Conservation (phyloP, 1,140 invertebrate species). For the Heliconius himera region DNA sequence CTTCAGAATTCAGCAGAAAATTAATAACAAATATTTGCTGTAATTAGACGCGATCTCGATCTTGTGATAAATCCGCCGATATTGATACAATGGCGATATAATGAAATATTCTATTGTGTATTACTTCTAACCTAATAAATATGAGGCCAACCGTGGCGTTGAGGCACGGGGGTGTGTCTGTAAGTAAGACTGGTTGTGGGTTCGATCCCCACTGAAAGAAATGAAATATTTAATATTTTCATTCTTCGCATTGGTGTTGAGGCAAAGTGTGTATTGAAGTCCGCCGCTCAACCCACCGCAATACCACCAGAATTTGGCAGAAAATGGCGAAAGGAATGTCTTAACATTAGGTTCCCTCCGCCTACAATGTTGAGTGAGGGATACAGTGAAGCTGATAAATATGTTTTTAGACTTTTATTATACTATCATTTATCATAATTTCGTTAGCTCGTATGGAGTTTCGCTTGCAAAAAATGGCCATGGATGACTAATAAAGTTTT, state of each 20-base stretch:
- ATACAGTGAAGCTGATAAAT: too few species aligned
- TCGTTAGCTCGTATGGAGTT: neutral
- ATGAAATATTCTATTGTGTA: neutral
- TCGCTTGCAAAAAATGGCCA: neutral
- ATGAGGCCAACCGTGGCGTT: too few species aligned
- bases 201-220: too few species aligned
- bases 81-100: neutral
- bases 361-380: too few species aligned
- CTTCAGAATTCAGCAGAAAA: slow-evolving; percentile 1
- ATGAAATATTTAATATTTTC: too few species aligned
- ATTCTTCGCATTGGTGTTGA: too few species aligned
- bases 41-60: slow-evolving; percentile 53
- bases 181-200: too few species aligned
- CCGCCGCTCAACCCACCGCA: too few species aligned
- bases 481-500: slow-evolving; percentile 6
- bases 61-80: slow-evolving; percentile 53
- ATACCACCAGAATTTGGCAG: too few species aligned
- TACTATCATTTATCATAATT: neutral
- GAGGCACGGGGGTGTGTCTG: too few species aligned
- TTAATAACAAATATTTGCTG: slow-evolving; percentile 64
- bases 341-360: too few species aligned
- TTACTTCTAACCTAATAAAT: neutral
- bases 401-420: neutral
- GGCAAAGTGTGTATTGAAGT: too few species aligned
- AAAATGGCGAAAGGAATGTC: slow-evolving; percentile 19